Evolutionary conservation across 2,888 invertebrate genomes (phyloP).

Genomic region (Strigamia crassipes): DNA sequence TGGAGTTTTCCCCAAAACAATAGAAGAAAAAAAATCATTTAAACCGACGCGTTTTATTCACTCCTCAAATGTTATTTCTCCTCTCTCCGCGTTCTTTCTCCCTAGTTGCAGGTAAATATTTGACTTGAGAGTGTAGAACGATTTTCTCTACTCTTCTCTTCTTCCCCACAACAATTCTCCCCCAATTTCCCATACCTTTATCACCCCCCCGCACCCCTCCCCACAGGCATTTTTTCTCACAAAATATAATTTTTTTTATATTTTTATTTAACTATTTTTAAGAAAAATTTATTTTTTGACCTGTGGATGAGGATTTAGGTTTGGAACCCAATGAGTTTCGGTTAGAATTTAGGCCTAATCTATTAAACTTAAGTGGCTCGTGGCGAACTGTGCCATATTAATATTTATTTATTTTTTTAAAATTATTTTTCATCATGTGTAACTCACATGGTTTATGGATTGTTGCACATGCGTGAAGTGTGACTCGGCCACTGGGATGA

Average conservation of each 20-base stretch:
- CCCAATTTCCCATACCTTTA: background rate
- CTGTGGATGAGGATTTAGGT: no score
- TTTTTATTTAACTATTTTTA: background rate
- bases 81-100: background rate
- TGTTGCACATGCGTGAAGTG: slow-evolving; percentile 27
- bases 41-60: background rate
- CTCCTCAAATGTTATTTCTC: background rate
- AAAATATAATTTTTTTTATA: no score
- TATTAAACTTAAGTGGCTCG: no score
- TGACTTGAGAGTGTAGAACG: background rate
- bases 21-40: background rate
- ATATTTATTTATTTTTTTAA: background rate
- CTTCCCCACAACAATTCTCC: background rate
- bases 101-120: slow-evolving; percentile 35
- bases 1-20: no score
- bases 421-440: background rate
- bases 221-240: no score
- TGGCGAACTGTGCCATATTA: background rate
- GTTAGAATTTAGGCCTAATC: no score
- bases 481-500: slow-evolving; percentile 33
- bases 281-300: no score
- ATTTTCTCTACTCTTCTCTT: background rate
- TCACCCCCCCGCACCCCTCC: background rate
- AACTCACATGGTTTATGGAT: background rate
- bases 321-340: no score